Evolutionary conservation across 2,888 invertebrate species (phyloP).

Genomic region (Geotrupes spiniger): DNA sequence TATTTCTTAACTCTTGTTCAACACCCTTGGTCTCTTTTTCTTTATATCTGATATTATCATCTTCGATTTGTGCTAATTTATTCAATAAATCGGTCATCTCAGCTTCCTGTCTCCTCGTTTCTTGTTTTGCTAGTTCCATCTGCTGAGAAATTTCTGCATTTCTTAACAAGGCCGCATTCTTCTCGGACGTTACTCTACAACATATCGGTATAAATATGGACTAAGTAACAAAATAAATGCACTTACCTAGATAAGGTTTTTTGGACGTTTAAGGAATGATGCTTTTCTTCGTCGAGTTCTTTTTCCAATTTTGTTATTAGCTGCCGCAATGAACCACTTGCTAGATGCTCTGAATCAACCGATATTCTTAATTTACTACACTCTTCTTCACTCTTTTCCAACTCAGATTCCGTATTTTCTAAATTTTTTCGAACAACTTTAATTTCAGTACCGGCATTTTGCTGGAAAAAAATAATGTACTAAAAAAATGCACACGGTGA

Average conservation of each 20-base stretch:
- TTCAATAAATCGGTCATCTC: conserved; percentile 62
- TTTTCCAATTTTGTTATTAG: conserved; percentile 54
- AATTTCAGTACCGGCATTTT: conserved; percentile 43
- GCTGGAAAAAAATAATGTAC: conserved; percentile 31
- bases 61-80: conserved; percentile 58
- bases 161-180: conserved; percentile 69
- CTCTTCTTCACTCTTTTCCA: conserved; percentile 53
- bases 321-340: conserved; percentile 53
- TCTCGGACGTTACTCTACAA: conserved; percentile 67
- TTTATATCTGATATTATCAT: conserved; percentile 44
- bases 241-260: conserved; percentile 47
- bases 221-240: conserved; percentile 7
- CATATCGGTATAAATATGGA: conserved; percentile 18
- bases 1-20: conserved; percentile 54
- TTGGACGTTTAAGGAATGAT: conserved; percentile 51
- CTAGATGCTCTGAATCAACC: conserved; percentile 56
- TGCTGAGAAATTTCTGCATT: conserved; percentile 83
- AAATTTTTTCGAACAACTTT: conserved; percentile 47
- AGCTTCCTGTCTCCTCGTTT: conserved; percentile 65
- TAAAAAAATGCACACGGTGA: too few species aligned
- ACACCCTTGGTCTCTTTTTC: conserved; percentile 46
- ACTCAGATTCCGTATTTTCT: conserved; percentile 49
- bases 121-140: conserved; percentile 71
- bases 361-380: conserved; percentile 53
- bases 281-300: conserved; percentile 54